Conservation (phyloP, 2,113 vertebrate genomes). For the Hydrolagus affinis region DNA sequence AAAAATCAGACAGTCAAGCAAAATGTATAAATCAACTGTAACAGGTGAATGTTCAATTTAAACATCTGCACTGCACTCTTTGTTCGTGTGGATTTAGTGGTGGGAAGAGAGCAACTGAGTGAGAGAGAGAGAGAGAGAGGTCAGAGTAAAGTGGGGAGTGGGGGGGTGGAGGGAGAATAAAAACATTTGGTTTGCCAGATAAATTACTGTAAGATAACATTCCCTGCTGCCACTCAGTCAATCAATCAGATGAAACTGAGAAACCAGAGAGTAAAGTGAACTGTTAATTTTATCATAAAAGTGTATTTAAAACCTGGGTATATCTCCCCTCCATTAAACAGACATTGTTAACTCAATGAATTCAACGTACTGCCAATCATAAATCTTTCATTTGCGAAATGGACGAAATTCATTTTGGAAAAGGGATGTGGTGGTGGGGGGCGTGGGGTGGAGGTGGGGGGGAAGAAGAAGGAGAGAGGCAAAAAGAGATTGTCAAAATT, state of each 20-base stretch:
- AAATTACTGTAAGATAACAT: not conserved
- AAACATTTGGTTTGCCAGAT: not conserved
- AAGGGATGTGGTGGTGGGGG: no score
- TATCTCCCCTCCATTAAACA: not conserved
- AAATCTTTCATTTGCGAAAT: not conserved
- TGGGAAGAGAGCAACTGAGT: conserved; percentile 36
- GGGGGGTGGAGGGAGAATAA: not conserved
- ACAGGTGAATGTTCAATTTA: conserved; percentile 26
- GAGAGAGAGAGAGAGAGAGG: conserved; percentile 24
- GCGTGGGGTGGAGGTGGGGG: no score
- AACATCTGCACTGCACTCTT: not conserved
- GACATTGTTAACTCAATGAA: not conserved
- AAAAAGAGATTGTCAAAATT: not conserved
- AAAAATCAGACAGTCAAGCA: not conserved
- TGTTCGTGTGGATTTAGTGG: conserved; percentile 12
- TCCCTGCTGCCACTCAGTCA: not conserved
- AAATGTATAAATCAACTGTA: conserved; percentile 14
- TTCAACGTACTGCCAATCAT: not conserved
- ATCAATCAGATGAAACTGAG: not conserved
- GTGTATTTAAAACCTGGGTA: not conserved
- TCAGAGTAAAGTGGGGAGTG: no score
- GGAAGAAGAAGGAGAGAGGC: no score
- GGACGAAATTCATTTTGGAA: not conserved
- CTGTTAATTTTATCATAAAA: not conserved
- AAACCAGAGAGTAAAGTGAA: not conserved